phyloP scores from a whole-genome alignment of 2,113 vertebrate genomes.

The Uria lomvia region DNA sequence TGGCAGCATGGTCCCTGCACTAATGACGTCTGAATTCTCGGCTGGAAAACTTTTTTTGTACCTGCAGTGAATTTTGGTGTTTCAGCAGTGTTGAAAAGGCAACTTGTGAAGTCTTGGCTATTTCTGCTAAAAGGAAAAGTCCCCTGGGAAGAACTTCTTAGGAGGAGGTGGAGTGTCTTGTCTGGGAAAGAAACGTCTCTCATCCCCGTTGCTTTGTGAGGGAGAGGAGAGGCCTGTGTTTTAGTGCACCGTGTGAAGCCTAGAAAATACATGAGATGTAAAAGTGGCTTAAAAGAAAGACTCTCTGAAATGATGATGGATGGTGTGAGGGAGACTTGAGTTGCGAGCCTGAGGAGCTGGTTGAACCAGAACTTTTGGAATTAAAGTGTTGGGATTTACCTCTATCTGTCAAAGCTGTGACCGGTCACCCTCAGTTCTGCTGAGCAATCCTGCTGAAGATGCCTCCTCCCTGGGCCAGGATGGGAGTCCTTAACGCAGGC shows the following conservation, averaged over 20 bases:
- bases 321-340: not conserved
- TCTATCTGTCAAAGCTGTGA: not conserved
- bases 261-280: not conserved
- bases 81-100: not conserved
- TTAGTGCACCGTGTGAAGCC: not conserved
- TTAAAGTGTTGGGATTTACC: not conserved
- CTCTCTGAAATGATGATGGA: not conserved
- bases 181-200: not conserved
- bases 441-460: not conserved
- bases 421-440: not conserved
- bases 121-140: slow-evolving; percentile 23
- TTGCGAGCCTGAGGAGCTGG: not conserved
- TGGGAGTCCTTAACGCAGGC: not conserved
- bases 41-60: not conserved
- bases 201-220: not conserved
- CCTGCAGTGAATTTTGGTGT: not conserved
- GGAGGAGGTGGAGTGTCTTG: not conserved
- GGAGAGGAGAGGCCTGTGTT: not conserved
- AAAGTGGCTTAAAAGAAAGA: not conserved
- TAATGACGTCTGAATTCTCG: not conserved
- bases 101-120: not conserved
- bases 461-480: not conserved
- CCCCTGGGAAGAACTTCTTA: not conserved
- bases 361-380: not conserved
- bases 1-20: not conserved